These are phyloP conservation scores for Nymphicus hollandicus DNA, from an alignment of 2,113 vertebrate genomes.

Conservation along the genomic window DNA sequence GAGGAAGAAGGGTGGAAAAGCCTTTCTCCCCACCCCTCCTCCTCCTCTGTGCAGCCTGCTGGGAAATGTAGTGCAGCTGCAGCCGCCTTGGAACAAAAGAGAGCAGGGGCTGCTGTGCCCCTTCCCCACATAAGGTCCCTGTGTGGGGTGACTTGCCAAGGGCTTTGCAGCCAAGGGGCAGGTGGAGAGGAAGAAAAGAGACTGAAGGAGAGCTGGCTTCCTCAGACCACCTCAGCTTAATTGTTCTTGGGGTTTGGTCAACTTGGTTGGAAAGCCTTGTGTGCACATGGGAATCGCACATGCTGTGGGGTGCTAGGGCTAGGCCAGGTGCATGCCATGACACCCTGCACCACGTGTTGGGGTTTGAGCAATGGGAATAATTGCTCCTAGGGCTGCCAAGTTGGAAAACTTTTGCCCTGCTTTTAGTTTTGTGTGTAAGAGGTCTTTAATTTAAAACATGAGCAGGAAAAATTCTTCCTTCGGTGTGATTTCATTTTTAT, in stretches of 20 bases:
- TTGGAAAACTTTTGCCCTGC: not conserved
- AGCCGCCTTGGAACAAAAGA: conserved; percentile 41
- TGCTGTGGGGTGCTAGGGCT: not conserved
- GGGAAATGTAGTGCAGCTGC: conserved; percentile 32
- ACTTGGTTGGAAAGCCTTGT: not conserved
- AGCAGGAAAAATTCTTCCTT: not conserved
- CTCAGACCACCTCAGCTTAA: not conserved
- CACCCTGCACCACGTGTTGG: accelerated
- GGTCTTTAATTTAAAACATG: accelerated
- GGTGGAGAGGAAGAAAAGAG: too few species aligned
- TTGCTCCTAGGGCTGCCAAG: not conserved
- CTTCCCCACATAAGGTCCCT: not conserved
- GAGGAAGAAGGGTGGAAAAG: not conserved
- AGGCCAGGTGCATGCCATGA: accelerated
- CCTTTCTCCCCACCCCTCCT: not conserved
- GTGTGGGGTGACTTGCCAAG: not conserved
- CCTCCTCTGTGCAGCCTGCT: not conserved
- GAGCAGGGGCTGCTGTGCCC: not conserved
- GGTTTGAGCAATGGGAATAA: accelerated
- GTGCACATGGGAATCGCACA: accelerated
- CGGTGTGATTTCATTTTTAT: not conserved
- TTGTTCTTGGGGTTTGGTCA: not conserved
- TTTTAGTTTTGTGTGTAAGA: not conserved
- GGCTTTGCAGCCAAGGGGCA: not conserved
- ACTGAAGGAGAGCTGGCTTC: accelerated